Evolutionary conservation across 2,888 invertebrate genomes (phyloP), one percentile per base, ranked within the genome.

Genomic region (Drosophila parthenogenetica): DNA sequence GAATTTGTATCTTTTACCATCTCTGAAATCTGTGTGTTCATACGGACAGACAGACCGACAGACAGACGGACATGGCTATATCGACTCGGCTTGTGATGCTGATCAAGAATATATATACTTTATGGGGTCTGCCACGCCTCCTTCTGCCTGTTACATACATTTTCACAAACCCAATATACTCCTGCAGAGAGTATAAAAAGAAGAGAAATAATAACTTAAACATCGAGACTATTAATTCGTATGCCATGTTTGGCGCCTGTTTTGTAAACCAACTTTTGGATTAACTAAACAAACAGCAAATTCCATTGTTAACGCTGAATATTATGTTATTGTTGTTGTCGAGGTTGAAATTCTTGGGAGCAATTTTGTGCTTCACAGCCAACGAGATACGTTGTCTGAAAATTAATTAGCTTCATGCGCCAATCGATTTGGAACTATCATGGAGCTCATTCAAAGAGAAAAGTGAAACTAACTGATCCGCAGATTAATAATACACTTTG

Each of bases 171-270:
- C n/a, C n/a, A n/a, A n/a, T n/a, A n/a, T n/a, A n/a, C n/a, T n/a
- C n/a, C n/a, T n/a, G n/a, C n/a, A n/a, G n/a, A n/a, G n/a, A n/a
- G n/a, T n/a, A n/a, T n/a, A n/a, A 54, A n/a, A 13, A 62, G 35
- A 54, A 49, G 51, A 50, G 51, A 60, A 63, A 76, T 64, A 74
- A 70, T 14, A 13, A 14, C 2, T 45, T 70, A 77, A 73, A 73
- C 62, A 81, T 55, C 72, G 50, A 79, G 51, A 53, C 62, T 55
- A 81, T 86, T 86, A 83, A 83, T 83, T 83, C 74, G 73, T 79
- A 73, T 65, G 69, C 86, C 86, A 81, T 83, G 84, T 83, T 83
- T 83, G 86, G 86, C 76, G 83, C 74, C 76, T 74, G 86, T 76
- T 78, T 70, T 74, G 73, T 71, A 81, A 86, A 86, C 83, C 79